Base-by-base conservation (phyloP, 2,113 vertebrate species). In the Ellobius talpinus region DNA sequence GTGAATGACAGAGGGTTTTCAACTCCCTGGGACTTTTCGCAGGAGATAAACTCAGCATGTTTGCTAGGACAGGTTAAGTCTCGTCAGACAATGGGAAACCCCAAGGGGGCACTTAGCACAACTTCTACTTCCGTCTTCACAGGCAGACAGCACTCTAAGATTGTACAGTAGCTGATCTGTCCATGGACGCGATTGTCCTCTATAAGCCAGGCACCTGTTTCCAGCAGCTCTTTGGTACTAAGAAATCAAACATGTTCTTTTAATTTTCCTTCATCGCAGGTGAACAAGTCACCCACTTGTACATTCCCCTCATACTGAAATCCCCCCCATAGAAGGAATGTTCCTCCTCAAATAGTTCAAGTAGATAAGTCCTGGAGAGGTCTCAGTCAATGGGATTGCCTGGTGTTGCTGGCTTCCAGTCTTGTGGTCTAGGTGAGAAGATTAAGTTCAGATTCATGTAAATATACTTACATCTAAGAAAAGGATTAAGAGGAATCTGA, bases 211-310 rank as follows among this genome's bases (percentile, higher is more conserved):
- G 24, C 4, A 79, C 16, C 23, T 50, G 4, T 84, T 50, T 88
- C 12, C 84, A 92, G 86, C 52, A 39, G 33, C 23, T 39, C 52
- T 58, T 81, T 81, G 78, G 3, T 82, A 23, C 36, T 82, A 82
- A 61, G 55, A 61, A 61, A 93, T 76, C 29, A 6, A 79, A 9
- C 68, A 90, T 76, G 89, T 77, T 95, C 58, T 89, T 94, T 24
- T 7, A 29, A 29, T 82, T 50, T 2, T 55, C 45, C 92, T 1
- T 78, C 23, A 42, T 78, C 10, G 42, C 29, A 86, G 7, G 36
- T 87, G 74, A 90, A 11, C 19, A 42, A 39, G 5, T 6, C 61
- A 50, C n/a, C 11, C 23, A 33, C 5, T 11, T 23, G 24, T 14
- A 63, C 14, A 63, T 73, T 73, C 29, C 36, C 45, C 33, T n/a